Base-by-base conservation (phyloP, 2,113 vertebrate genomes). In the Hippocampus barbouri region DNA sequence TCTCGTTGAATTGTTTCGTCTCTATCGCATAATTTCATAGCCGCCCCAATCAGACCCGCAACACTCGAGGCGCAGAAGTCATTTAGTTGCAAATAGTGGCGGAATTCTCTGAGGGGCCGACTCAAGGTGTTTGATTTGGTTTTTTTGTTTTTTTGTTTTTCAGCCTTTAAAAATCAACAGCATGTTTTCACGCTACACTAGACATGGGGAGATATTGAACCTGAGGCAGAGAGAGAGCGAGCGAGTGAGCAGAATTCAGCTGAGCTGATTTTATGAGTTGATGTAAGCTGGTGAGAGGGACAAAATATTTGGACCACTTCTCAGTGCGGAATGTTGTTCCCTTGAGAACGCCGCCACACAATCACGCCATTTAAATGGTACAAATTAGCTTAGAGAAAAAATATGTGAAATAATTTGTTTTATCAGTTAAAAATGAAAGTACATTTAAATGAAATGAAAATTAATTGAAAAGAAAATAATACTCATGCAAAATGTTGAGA, bases 21-120 rank as follows among this genome's bases (percentile, higher is more conserved):
- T 51, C 83, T 71, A 82, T 84, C 82, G 43, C 82, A 83, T 86
- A 71, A 87, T 85, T 88, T 87, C 74, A 82, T 78, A 85, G 66
- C 61, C 75, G 56, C 34, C 70, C 76, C 77, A 86, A 83, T 82
- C 70, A 80, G 74, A 84, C 77, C 23, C 66, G 77, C 78, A 80
- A 84, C 82, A 83, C 81, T 86, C 81, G 15, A 86, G 69, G 74
- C 75, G 59, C 79, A 21, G 65, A 81, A 88, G 81, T 84, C 80
- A 81, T 84, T 86, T 73, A 79, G 72, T 80, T 76, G 71, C 75
- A 85, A 87, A 86, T 84, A 69, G 75, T 43, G 84, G 64, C 51
- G 40, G 68, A 76, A 59, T 47, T 71, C 84, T 85, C 73, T 0
- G 54, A 73, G 72, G 78, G 71, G 34, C 77, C 73, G 71, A 18